Percentiles rank a stretch among this genome's conserved stretches.
Conservation (phyloP, 2,888 invertebrate genomes). For the Lamproptera curius region DNA sequence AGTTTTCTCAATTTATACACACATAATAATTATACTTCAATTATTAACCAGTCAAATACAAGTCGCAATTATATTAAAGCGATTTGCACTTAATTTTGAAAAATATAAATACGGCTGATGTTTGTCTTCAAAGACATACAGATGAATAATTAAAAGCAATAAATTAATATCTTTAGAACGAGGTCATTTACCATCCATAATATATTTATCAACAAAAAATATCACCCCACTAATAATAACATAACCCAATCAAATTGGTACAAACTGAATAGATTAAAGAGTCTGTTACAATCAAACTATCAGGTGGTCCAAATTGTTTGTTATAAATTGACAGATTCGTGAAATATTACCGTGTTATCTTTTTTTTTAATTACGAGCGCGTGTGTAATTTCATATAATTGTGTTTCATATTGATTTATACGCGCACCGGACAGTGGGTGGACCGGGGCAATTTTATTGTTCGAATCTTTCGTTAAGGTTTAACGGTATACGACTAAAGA, state of each 20-base stretch:
- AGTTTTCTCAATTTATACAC: too few species aligned
- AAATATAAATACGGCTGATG: too few species aligned
- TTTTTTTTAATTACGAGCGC: conserved; percentile 52
- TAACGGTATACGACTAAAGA: conserved; percentile 36
- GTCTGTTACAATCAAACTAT: conserved; percentile 23
- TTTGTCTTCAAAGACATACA: too few species aligned
- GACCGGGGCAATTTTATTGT: conserved; percentile 63
- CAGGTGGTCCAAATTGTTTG: conserved; percentile 65
- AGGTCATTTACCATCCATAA: too few species aligned
- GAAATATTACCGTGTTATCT: conserved; percentile 55
- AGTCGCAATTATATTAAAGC: too few species aligned
- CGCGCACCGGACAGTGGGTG: conserved; percentile 42
- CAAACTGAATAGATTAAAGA: not conserved
- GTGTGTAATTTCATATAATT: conserved; percentile 64
- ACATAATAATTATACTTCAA: too few species aligned
- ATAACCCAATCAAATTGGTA: not conserved
- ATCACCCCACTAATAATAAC: not conserved
- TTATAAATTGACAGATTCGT: conserved; percentile 59
- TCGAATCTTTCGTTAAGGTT: conserved; percentile 41
- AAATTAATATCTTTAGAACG: too few species aligned
- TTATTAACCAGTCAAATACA: too few species aligned
- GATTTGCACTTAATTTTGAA: too few species aligned
- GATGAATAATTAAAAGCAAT: too few species aligned
- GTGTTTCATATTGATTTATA: conserved; percentile 67
- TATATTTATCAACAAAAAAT: too few species aligned